Evolutionary conservation across 2,888 invertebrate genomes (phyloP).

Genomic region (Lochmaea crataegi): DNA sequence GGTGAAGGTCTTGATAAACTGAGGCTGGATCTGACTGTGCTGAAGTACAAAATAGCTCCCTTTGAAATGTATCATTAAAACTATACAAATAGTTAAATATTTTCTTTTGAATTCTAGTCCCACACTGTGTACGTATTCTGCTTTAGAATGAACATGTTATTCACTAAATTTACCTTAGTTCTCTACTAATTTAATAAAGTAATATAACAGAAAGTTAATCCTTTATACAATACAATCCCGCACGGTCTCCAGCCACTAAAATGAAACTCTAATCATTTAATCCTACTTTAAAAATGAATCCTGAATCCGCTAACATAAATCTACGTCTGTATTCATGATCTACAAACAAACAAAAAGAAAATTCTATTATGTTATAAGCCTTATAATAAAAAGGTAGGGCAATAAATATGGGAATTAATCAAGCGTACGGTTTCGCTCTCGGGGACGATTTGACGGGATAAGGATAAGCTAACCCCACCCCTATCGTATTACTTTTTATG

Average conservation of each 20-base stretch:
- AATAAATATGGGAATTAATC: slow-evolving; percentile 39
- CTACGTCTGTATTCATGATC: slow-evolving; percentile 18
- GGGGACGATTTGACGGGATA: slow-evolving; percentile 23
- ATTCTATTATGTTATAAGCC: slow-evolving; percentile 34
- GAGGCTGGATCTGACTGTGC: too few species aligned
- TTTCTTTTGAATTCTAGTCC: too few species aligned
- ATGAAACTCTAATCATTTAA: slow-evolving; percentile 12
- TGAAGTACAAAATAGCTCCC: too few species aligned
- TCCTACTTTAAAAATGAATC: slow-evolving; percentile 24
- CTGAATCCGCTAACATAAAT: slow-evolving; percentile 19
- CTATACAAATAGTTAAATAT: too few species aligned
- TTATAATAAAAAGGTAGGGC: slow-evolving; percentile 34
- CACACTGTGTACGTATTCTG: too few species aligned
- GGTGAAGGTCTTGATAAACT: too few species aligned
- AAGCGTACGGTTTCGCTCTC: slow-evolving; percentile 28
- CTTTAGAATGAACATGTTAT: background rate
- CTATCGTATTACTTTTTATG: slow-evolving; percentile 37
- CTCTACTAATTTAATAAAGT: background rate
- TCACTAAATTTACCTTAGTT: background rate
- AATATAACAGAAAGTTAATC: background rate
- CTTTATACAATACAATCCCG: background rate
- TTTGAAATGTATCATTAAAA: too few species aligned
- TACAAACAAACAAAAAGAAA: slow-evolving; percentile 28
- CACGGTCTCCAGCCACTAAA: slow-evolving; percentile 8
- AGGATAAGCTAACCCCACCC: slow-evolving; percentile 26